Conservation (phyloP, 2,888 invertebrate genomes). For the Diploptera punctata region DNA sequence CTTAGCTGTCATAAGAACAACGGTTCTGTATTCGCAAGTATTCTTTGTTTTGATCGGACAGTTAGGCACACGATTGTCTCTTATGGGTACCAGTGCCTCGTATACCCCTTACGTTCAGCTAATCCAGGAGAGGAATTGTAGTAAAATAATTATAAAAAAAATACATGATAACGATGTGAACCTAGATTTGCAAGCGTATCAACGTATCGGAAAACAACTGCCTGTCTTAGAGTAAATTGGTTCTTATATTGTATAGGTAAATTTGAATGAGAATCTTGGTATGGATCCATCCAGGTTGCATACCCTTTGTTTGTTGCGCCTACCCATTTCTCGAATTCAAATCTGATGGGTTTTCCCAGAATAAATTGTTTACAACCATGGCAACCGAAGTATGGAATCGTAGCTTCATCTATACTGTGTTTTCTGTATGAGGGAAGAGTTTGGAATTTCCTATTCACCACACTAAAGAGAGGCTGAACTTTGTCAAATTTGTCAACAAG, state of each 20-base stretch:
- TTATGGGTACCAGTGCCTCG: background rate
- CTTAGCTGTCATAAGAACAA: background rate
- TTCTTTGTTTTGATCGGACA: background rate
- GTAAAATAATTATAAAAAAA: background rate
- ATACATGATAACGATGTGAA: too few relatives aligned
- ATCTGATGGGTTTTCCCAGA: constrained; percentile 26
- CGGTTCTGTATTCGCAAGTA: background rate
- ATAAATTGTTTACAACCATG: background rate
- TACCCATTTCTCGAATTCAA: constrained; percentile 26
- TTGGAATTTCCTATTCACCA: constrained; percentile 45
- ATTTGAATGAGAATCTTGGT: background rate
- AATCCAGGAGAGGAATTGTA: too few relatives aligned
- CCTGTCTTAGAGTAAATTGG: background rate
- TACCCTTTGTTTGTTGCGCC: constrained; percentile 8
- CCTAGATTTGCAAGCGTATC: background rate
- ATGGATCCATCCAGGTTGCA: constrained; percentile 19
- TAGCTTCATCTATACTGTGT: background rate
- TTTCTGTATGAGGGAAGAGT: background rate
- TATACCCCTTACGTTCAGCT: too few relatives aligned
- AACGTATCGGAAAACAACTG: background rate
- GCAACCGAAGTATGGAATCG: background rate
- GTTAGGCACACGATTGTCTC: too few relatives aligned
- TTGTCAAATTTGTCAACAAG: constrained; percentile 47
- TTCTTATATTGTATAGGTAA: too few relatives aligned
- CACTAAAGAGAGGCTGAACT: constrained; percentile 47